Evolutionary conservation across 2,888 invertebrate species (phyloP).

Genomic region (Papilio gigon): DNA sequence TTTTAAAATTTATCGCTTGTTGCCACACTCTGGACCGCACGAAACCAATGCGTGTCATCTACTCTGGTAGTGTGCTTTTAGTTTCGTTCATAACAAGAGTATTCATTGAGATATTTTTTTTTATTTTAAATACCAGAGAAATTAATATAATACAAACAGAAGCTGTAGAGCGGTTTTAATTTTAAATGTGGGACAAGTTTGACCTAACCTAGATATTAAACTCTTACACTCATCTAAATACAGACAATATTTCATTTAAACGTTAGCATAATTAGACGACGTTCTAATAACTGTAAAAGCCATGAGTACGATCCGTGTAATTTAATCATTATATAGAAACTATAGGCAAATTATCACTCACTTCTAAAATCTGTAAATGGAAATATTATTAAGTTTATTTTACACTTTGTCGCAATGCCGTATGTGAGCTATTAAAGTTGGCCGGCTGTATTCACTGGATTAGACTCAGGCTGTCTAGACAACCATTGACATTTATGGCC

Average conservation of each 20-base stretch:
- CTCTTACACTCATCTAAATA: background rate
- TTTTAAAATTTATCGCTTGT: too few species aligned
- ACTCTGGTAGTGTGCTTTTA: too few species aligned
- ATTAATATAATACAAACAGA: slow-evolving; percentile 3
- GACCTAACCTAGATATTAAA: slow-evolving; percentile 11
- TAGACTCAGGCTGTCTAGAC: slow-evolving; percentile 32
- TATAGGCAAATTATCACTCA: too few species aligned
- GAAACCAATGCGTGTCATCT: too few species aligned
- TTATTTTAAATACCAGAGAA: too few species aligned
- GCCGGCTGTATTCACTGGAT: slow-evolving; percentile 24
- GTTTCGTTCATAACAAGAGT: background rate
- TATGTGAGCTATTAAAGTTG: slow-evolving; percentile 6
- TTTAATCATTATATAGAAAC: background rate
- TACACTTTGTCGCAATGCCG: slow-evolving; percentile 23
- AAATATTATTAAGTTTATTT: background rate
- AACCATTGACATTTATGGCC: slow-evolving; percentile 30
- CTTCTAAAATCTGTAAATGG: too few species aligned
- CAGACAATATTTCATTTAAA: background rate
- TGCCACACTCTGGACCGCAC: too few species aligned
- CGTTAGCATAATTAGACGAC: background rate
- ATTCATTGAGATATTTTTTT: background rate
- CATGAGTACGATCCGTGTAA: background rate
- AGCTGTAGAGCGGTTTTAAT: slow-evolving; percentile 6
- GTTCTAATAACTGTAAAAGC: background rate
- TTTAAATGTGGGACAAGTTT: slow-evolving; percentile 8